Evolutionary conservation across 1,140 invertebrate species (phyloP), one percentile per base, ranked within the genome.

Genomic region (Pachypsylla venusta): DNA sequence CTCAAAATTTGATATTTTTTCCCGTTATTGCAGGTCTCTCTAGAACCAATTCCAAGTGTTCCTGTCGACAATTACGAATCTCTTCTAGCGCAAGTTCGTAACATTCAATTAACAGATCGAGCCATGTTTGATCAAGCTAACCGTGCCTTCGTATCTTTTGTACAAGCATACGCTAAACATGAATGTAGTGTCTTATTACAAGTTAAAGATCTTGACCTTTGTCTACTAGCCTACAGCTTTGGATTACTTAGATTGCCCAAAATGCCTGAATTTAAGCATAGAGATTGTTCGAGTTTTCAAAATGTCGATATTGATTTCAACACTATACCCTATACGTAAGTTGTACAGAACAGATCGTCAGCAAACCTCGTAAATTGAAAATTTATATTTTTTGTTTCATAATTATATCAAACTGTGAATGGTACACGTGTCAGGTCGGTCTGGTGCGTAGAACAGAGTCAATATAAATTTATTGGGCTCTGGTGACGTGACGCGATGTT

Each of bases 101-200:
- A 77, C 27, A 68, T 81, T 26, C 83, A 87, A 67, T 66, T 74
- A 25, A 71, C 76, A 25, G 87, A 90, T 70, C 79, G 90, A 63
- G 77, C 79, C 1, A 67, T 91, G 24, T 85, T 90, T 69, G 93
- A 97, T 66, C 91, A 91, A 70, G 91, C 84, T 1, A 87, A 89
- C 63, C 73, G 82, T 60, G 94, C 96, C 2, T 98, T 95, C 74
- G 95, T 99, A 1, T 98, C 95, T 0, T 95, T 92, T 69, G 79
- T 98, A 35, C 82, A 89, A 67, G 83, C 89, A 0, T 99, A 99
- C 73, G 82, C 79, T 3, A 98, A 98, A 74, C 93, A 99, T 71
- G 95, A 98, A 71, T 98, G 93, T 68, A 86, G 81, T 67, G 76
- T 96, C 40, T 82, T 99, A 60, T 78, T 98, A 53, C 76, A 82